Percentiles rank a stretch among this genome's conserved stretches.
Evolutionary conservation across 2,797 vertebrate genomes (phyloP).

Genomic region (Myotis vivesi): DNA sequence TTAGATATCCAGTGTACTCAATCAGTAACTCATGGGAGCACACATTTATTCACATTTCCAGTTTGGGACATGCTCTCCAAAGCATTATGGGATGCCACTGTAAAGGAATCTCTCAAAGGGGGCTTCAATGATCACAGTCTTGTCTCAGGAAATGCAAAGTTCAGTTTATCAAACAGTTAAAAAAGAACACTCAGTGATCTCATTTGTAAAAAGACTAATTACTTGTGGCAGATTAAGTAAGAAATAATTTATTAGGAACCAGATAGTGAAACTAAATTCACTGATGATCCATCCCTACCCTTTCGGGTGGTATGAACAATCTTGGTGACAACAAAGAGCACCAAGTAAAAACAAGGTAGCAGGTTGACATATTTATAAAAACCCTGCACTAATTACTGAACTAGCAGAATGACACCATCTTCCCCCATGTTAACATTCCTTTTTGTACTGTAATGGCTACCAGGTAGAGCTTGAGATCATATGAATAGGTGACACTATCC

Average conservation of each 20-base stretch:
- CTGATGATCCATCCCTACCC: rapidly evolving
- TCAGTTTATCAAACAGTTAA: not conserved
- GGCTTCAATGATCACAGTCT: not conserved
- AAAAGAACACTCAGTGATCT: not conserved
- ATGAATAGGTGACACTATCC: not conserved
- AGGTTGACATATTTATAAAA: not conserved
- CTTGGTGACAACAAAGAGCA: not conserved
- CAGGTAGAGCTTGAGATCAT: not conserved
- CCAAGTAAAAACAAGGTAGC: not conserved
- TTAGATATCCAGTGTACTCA: not conserved
- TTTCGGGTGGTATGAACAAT: not conserved
- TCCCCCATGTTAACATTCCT: not conserved
- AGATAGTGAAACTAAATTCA: not conserved
- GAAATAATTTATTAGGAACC: not conserved
- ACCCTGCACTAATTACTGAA: not conserved
- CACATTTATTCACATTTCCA: not conserved
- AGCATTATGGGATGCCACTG: not conserved
- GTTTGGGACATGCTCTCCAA: not conserved
- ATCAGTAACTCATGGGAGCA: not conserved
- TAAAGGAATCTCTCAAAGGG: not conserved
- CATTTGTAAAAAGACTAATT: not conserved
- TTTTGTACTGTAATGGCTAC: not conserved
- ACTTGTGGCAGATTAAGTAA: not conserved
- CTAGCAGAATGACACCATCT: not conserved
- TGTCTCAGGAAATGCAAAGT: not conserved